A percentile compares a stretch with the other conserved stretches of the same genome.
Evolutionary conservation across 2,888 invertebrate species (phyloP).

Genomic region (Caenorhabditis sp.): DNA sequence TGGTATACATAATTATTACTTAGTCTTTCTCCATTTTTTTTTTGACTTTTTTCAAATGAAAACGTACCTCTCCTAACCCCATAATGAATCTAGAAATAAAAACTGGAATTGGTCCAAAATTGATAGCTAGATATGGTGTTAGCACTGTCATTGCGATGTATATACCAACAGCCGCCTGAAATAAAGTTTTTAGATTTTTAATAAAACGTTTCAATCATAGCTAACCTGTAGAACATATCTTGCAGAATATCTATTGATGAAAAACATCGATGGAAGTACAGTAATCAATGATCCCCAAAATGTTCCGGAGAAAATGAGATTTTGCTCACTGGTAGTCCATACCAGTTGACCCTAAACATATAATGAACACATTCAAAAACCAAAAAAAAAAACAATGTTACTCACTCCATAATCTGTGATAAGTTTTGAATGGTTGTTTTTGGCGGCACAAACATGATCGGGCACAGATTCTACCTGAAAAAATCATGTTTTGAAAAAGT

Average conservation of each 20-base stretch:
- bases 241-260: conserved; percentile 46
- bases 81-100: conserved; percentile 57
- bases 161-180: conserved; percentile 36
- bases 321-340: conserved; percentile 56
- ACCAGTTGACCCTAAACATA: conserved; percentile 52
- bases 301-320: conserved; percentile 59
- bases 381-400: not conserved
- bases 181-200: no score
- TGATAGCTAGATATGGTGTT: conserved; percentile 54
- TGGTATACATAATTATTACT: no score
- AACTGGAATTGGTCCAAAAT: conserved; percentile 48
- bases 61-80: conserved; percentile 60
- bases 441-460: conserved; percentile 23
- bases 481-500: conserved; percentile 1
- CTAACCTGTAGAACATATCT: conserved; percentile 29
- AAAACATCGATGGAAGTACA: conserved; percentile 58
- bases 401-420: conserved; percentile 52
- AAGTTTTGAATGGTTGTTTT: conserved; percentile 28
- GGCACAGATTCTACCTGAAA: conserved; percentile 29
- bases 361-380: not conserved
- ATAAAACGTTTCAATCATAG: no score
- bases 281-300: conserved; percentile 61
- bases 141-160: conserved; percentile 44
- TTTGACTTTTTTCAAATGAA: not conserved
- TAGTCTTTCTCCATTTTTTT: not conserved